Conservation (phyloP, 2,888 invertebrate genomes). For the Pristionchus entomophagus region DNA sequence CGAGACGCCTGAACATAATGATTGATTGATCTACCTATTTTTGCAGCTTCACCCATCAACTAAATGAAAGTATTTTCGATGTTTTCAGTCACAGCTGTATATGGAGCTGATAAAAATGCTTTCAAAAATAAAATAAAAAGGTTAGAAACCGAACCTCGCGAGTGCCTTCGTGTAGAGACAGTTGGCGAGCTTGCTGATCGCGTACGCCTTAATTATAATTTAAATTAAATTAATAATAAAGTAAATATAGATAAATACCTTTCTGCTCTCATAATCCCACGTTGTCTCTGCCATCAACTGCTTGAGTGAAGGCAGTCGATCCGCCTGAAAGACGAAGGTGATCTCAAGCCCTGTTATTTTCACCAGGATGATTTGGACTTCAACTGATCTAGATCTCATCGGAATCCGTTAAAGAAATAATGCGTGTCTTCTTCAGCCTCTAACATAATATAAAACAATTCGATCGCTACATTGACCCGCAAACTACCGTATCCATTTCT, state of each 20-base stretch:
- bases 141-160: conserved; percentile 17
- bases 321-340: conserved; percentile 36
- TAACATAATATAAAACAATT: too few relatives aligned
- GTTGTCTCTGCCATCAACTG: conserved; percentile 59
- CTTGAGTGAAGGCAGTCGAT: conserved; percentile 46
- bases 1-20: conserved; percentile 8
- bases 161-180: conserved; percentile 68
- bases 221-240: too few relatives aligned
- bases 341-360: too few relatives aligned
- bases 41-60: not conserved
- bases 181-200: conserved; percentile 75
- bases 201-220: too few relatives aligned
- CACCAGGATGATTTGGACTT: too few relatives aligned
- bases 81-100: too few relatives aligned
- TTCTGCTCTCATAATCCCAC: conserved; percentile 70
- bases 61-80: too few relatives aligned
- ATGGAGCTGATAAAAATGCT: not conserved
- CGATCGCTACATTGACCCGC: too few relatives aligned
- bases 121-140: too few relatives aligned
- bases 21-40: not conserved
- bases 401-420: too few relatives aligned
- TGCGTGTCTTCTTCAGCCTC: not conserved
- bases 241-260: too few relatives aligned
- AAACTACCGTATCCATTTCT: not conserved
- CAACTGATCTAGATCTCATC: too few relatives aligned